Conservation (phyloP, 1,140 invertebrate genomes). For the Apolygus lucorum region DNA sequence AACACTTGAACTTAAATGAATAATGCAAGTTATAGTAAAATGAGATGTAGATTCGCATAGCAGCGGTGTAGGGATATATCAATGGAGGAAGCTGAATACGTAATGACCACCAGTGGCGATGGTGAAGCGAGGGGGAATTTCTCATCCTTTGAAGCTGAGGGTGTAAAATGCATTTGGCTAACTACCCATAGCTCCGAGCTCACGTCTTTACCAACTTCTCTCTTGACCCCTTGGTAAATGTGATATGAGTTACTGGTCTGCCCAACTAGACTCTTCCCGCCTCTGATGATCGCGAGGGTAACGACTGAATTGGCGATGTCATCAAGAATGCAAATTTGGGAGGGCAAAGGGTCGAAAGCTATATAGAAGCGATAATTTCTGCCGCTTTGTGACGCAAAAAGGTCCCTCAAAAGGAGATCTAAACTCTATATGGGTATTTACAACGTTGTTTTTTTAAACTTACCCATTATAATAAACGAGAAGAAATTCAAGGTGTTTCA, state of each 20-base stretch:
- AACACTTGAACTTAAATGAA: neutral
- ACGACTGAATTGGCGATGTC: neutral
- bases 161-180: neutral
- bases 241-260: neutral
- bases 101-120: neutral
- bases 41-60: neutral
- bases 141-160: neutral
- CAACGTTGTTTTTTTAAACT: no score
- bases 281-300: neutral
- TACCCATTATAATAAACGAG: no score
- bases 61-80: neutral
- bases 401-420: no score
- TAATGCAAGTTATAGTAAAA: neutral
- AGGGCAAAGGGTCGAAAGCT: no score
- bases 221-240: neutral
- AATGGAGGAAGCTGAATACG: neutral
- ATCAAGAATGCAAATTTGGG: no score
- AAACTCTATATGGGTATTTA: no score
- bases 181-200: neutral
- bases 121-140: neutral
- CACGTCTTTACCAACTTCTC: neutral
- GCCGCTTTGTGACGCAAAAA: no score
- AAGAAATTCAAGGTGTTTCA: no score
- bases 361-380: no score
- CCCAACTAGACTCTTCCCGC: neutral